Percentiles rank a stretch among this genome's conserved stretches.
phyloP scores from a whole-genome alignment of 2,888 invertebrate genomes.

The Plebejus melissa region DNA sequence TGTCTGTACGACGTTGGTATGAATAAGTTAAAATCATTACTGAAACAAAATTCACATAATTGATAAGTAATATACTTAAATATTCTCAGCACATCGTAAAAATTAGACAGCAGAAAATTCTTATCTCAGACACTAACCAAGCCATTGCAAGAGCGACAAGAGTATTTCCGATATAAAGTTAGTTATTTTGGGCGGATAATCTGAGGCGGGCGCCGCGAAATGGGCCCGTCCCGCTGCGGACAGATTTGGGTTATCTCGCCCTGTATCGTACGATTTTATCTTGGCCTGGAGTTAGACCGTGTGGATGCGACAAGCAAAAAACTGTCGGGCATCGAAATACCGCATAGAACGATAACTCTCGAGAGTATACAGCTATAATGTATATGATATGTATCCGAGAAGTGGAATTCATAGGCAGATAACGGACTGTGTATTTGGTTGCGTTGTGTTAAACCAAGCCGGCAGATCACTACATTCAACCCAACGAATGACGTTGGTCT shows the following conservation, averaged over 20 bases:
- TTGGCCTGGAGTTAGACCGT: not conserved
- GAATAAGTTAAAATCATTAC: too few species aligned
- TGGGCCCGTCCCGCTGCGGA: conserved; percentile 8
- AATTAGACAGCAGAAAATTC: not conserved
- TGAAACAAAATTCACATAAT: not conserved
- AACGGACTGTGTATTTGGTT: too few species aligned
- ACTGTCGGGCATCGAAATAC: not conserved
- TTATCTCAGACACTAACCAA: not conserved
- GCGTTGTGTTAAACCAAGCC: too few species aligned
- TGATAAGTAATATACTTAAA: too few species aligned
- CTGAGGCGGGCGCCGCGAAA: conserved; percentile 1
- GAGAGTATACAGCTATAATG: too few species aligned
- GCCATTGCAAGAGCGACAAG: not conserved
- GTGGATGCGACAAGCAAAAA: not conserved
- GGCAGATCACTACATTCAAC: too few species aligned
- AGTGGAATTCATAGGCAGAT: too few species aligned
- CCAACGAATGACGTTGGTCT: too few species aligned
- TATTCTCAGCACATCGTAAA: too few species aligned
- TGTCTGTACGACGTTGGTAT: too few species aligned
- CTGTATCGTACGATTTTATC: conserved; percentile 15
- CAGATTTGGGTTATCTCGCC: conserved; percentile 10
- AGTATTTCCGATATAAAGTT: conserved; percentile 7
- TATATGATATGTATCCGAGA: too few species aligned
- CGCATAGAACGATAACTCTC: not conserved
- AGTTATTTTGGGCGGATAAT: conserved; percentile 1